These are phyloP conservation scores for Hermatobates lingyangjiaoensis DNA, from an alignment of 1,140 invertebrate species.

Conservation along the genomic window DNA sequence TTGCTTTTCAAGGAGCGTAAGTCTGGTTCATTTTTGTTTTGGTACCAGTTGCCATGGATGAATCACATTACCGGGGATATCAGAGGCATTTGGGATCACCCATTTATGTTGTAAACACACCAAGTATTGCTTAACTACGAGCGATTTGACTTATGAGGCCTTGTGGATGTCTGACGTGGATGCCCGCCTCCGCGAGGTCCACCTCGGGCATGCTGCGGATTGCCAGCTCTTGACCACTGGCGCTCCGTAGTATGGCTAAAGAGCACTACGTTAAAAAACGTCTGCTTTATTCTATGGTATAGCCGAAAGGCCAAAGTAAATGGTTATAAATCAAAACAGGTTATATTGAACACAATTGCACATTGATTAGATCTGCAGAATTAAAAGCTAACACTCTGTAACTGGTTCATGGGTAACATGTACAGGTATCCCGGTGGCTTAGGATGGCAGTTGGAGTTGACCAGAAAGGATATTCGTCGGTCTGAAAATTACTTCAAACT, in stretches of 20 bases:
- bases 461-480: constrained; percentile 71
- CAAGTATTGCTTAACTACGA: too few species aligned
- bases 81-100: too few species aligned
- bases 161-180: too few species aligned
- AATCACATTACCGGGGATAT: too few species aligned
- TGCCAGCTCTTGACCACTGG: neutral
- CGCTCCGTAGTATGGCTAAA: neutral
- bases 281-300: neutral
- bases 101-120: too few species aligned
- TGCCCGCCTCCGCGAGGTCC: too few species aligned
- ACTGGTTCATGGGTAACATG: constrained; percentile 14
- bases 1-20: too few species aligned
- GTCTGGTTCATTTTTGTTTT: too few species aligned
- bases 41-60: too few species aligned
- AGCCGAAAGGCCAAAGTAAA: neutral
- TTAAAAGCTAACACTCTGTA: neutral
- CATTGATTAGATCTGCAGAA: neutral
- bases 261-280: neutral
- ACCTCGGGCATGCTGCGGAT: too few species aligned
- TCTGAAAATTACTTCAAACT: constrained; percentile 64
- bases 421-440: constrained; percentile 83
- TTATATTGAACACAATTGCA: neutral
- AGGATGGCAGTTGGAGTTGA: constrained; percentile 82
- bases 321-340: neutral
- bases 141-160: too few species aligned